A percentile compares a stretch with the other conserved stretches of the same genome.
Evolutionary conservation across 2,888 invertebrate genomes (phyloP).

Genomic region (Lasioglossum vierecki): DNA sequence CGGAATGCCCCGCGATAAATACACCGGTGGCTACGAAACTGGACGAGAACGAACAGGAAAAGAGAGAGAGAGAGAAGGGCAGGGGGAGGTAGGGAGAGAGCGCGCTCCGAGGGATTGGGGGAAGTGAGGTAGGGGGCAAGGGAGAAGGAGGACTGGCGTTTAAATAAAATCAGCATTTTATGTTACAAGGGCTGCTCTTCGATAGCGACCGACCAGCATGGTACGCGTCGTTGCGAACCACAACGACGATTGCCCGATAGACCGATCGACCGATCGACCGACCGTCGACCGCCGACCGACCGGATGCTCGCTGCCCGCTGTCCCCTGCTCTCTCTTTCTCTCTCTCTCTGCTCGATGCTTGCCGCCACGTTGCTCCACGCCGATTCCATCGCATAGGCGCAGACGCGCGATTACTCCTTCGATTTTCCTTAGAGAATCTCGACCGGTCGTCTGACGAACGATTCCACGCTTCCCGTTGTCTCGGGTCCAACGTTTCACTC

Average conservation of each 20-base stretch:
- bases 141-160: constrained; percentile 66
- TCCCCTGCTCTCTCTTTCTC: background rate
- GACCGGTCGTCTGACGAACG: background rate
- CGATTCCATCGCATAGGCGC: constrained; percentile 71
- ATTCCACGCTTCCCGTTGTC: background rate
- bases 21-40: constrained; percentile 73
- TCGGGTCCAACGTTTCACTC: background rate
- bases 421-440: background rate
- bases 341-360: background rate
- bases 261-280: constrained; percentile 55
- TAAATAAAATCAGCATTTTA: constrained; percentile 83
- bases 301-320: background rate
- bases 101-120: constrained; percentile 41
- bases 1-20: constrained; percentile 82
- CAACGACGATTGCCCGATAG: constrained; percentile 31
- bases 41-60: constrained; percentile 61
- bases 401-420: constrained; percentile 60
- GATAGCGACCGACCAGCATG: constrained; percentile 73
- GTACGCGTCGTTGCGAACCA: constrained; percentile 46
- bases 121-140: constrained; percentile 34
- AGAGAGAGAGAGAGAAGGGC: constrained; percentile 42
- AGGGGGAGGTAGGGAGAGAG: constrained; percentile 21
- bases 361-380: constrained; percentile 20
- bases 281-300: constrained; percentile 23
- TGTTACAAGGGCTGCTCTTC: constrained; percentile 77